phyloP scores from a whole-genome alignment of 2,797 vertebrate genomes.

The Hyperoplus immaculatus region DNA sequence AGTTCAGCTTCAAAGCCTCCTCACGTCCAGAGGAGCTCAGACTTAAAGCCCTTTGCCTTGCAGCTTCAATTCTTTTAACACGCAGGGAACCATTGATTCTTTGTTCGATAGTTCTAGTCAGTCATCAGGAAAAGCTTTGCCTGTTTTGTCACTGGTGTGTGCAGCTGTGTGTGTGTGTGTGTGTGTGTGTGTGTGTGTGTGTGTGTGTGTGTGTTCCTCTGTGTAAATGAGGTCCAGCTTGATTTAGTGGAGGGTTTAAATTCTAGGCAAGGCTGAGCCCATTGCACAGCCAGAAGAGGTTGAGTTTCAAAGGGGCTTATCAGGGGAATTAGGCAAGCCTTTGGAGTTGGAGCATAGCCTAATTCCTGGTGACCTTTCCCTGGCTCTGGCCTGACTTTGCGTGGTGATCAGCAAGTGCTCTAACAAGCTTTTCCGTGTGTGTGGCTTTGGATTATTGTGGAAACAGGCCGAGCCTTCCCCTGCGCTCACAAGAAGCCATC shows the following conservation, averaged over 20 bases:
- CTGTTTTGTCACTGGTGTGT: slow-evolving; percentile 57
- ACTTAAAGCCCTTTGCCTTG: slow-evolving; percentile 70
- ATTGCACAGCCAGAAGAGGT: slow-evolving; percentile 82
- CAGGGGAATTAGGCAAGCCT: slow-evolving; percentile 86
- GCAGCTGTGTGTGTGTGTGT: slow-evolving; percentile 66
- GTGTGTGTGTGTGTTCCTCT: slow-evolving; percentile 68
- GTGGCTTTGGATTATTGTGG: slow-evolving; percentile 85
- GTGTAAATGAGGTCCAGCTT: slow-evolving; percentile 85
- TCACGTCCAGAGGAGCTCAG: slow-evolving; percentile 74
- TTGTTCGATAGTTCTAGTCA: slow-evolving; percentile 83
- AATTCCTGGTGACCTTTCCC: slow-evolving; percentile 87
- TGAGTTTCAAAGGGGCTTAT: slow-evolving; percentile 86
- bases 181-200: slow-evolving; percentile 62
- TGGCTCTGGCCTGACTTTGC: slow-evolving; percentile 88
- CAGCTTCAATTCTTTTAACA: slow-evolving; percentile 76
- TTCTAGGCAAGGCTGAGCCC: slow-evolving; percentile 79
- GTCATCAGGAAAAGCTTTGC: slow-evolving; percentile 78
- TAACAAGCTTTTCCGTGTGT: slow-evolving; percentile 89
- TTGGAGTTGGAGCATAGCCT: slow-evolving; percentile 84
- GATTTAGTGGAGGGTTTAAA: slow-evolving; percentile 83
- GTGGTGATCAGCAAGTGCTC: slow-evolving; percentile 87
- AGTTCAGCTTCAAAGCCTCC: slow-evolving; percentile 78
- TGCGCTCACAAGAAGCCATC: slow-evolving; percentile 84
- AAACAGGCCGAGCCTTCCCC: slow-evolving; percentile 79
- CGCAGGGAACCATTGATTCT: slow-evolving; percentile 80